Evolutionary conservation across 92 coral and sea anemone species (phyloP), one percentile per base, ranked within the genome.

Genomic region (Montipora capitata): DNA sequence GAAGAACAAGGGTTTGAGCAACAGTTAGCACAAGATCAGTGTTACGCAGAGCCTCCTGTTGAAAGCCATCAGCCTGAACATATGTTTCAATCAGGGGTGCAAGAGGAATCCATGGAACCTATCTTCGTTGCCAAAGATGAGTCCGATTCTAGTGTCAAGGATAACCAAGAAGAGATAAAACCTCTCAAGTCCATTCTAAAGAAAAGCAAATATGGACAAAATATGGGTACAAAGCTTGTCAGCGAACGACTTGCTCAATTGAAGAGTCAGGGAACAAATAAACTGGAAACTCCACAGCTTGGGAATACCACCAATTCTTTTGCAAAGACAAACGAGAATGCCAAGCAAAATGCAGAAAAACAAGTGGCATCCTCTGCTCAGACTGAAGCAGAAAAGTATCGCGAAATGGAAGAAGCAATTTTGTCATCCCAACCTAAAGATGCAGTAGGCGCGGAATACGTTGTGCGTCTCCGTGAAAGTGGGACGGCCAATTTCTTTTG

Each of bases 401-500:
- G 79, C 16, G 87, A 82, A 71, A 82, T 69, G 70, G 87, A 72
- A 58, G 71, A 72, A 40, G 87, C 77, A 11, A 82, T 84, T 74
- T 48, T 84, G 88, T 72, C 82, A n/a, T 74, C 81, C 40, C 81
- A 84, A 44, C 94, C 97, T 39, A 94, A 78, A 78, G 90, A 89
- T 86, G 94, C 92, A 4, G 87, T 97, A n/a, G 99, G 99, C 12
- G 94, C 96, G 9, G 99, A 97, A 76, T 97, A 89, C 57, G 88
- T 97, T 39, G 91, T 93, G 4, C 91, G 89, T 16, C 81, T 91
- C 67, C 78, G 95, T 7, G 94, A 87, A 39, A 74, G 82, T 51
- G 92, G 94, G 59, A 75, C 91, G 14, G 86, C 87, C n/a, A 90
- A 91, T 67, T 96, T 85, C 89, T 94, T 84, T 80, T 96, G 99